Evolutionary conservation across 2,888 invertebrate genomes (phyloP), one percentile per base, ranked within the genome.

Genomic region (Drosophila siamana): DNA sequence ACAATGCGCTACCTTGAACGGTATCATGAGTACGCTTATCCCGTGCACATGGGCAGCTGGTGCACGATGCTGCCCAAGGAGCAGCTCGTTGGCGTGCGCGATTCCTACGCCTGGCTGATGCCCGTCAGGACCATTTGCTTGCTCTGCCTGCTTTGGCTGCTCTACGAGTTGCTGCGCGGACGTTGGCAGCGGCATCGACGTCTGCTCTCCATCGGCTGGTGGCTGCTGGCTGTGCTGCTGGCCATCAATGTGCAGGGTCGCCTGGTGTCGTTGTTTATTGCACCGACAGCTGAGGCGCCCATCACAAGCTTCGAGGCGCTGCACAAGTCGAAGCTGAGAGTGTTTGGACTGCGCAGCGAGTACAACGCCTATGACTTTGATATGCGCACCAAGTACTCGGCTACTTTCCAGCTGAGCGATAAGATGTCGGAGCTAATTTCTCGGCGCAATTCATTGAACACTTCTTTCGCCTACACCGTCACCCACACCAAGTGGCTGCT

Each of bases 51-150:
- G n/a, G 30, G 36, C 62, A 88, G 67, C 9, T 85, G 84, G 88
- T 85, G 84, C 24, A 83, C 84, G 5, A 85, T 85, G 88, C 0
- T 86, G 50, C 84, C 84, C 3, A 19, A 50, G 30, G 70, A 86
- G 16, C 40, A 52, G 5, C 19, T 30, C 0, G 44, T 83, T 1
- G 19, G 38, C 0, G 33, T 69, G 0, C 38, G 33, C 0, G 63
- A 75, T 8, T 8, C 64, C 1, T 71, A 65, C 7, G 4, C 19
- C 0, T 69, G 52, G 48, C 47, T 63, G 11, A 7, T 48, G 30
- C 59, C 77, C 1, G 5, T 22, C 11, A 2, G 19, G 1, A 68
- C 68, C 0, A n/a, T 65, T 2, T 4, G 13, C 0, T 44, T 61
- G 0, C n/a, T 87, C 16, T 11, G 16, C 0, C 0, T 61, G 1